These are phyloP conservation scores for Apoderus coryli DNA, from an alignment of 2,888 invertebrate genomes.

Conservation along the genomic window DNA sequence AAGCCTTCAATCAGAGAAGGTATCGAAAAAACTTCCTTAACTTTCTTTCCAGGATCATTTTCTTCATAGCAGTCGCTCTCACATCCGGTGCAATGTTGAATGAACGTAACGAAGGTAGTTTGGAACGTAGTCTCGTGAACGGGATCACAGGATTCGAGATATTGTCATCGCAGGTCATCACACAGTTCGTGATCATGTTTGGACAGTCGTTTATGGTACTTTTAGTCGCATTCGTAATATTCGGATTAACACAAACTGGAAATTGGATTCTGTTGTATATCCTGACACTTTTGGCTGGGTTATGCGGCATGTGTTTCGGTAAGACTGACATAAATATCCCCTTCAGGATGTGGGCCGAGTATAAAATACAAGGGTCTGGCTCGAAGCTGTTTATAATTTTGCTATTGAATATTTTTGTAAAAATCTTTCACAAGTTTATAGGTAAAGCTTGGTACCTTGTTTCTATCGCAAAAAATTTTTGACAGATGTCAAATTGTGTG, in stretches of 20 bases:
- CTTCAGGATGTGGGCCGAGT: too few relatives aligned
- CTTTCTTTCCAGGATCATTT: conserved; percentile 56
- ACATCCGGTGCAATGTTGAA: conserved; percentile 83
- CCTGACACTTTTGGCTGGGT: conserved; percentile 65
- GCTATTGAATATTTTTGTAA: too few relatives aligned
- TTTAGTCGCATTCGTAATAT: conserved; percentile 61
- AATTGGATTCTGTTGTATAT: conserved; percentile 57
- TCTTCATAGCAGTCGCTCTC: conserved; percentile 84
- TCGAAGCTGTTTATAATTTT: too few relatives aligned
- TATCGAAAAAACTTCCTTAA: background rate
- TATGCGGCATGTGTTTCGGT: conserved; percentile 87
- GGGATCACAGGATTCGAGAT: conserved; percentile 73
- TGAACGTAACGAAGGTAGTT: conserved; percentile 77
- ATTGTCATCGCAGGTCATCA: conserved; percentile 71
- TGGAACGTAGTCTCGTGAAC: conserved; percentile 79
- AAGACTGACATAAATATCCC: too few relatives aligned
- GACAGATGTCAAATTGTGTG: too few relatives aligned
- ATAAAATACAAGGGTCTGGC: too few relatives aligned
- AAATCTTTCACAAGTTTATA: too few relatives aligned
- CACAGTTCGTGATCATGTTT: conserved; percentile 79
- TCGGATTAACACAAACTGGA: conserved; percentile 64
- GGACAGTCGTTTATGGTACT: conserved; percentile 69
- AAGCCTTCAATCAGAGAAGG: background rate
- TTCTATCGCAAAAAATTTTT: too few relatives aligned
- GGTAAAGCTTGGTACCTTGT: too few relatives aligned